These are phyloP conservation scores for Scaptomyza caliginosa DNA, from an alignment of 2,888 invertebrate species.

Conservation along the genomic window DNA sequence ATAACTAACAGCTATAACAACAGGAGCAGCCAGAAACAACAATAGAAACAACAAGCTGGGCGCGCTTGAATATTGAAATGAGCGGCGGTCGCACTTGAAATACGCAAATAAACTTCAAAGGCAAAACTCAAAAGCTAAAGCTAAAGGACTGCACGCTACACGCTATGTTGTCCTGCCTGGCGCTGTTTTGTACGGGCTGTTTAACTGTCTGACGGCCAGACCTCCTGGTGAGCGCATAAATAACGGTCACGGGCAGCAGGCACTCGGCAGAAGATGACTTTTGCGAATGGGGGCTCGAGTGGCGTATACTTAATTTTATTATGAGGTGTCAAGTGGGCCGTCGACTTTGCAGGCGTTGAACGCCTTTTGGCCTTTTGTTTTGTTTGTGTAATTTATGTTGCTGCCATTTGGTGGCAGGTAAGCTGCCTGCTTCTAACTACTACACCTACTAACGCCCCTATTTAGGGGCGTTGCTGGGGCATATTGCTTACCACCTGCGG, in stretches of 20 bases:
- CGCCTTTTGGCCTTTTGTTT: conserved; percentile 69
- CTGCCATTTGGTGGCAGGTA: conserved; percentile 66
- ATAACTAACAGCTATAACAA: conserved; percentile 34
- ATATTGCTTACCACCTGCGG: conserved; percentile 44
- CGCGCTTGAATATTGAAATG: conserved; percentile 70
- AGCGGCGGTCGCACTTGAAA: conserved; percentile 70
- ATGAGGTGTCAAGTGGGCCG: conserved; percentile 82
- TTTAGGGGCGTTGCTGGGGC: conserved; percentile 29
- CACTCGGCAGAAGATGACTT: conserved; percentile 15
- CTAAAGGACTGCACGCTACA: conserved; percentile 69
- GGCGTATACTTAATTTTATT: conserved; percentile 82
- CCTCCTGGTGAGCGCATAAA: conserved; percentile 68
- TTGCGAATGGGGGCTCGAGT: conserved; percentile 49
- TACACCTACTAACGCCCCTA: not conserved
- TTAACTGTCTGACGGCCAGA: conserved; percentile 21
- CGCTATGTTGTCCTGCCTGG: conserved; percentile 51
- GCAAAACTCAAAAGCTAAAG: conserved; percentile 19
- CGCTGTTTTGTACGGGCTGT: conserved; percentile 24
- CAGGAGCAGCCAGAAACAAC: conserved; percentile 26
- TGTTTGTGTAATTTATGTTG: conserved; percentile 73
- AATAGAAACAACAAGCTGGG: conserved; percentile 39
- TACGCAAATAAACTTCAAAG: conserved; percentile 77
- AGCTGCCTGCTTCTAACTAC: conserved; percentile 10
- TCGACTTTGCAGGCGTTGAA: conserved; percentile 59
- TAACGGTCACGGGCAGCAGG: conserved; percentile 45